Evolutionary conservation across 2,113 vertebrate genomes (phyloP).

Genomic region (Cyanoramphus novaezelandiae): DNA sequence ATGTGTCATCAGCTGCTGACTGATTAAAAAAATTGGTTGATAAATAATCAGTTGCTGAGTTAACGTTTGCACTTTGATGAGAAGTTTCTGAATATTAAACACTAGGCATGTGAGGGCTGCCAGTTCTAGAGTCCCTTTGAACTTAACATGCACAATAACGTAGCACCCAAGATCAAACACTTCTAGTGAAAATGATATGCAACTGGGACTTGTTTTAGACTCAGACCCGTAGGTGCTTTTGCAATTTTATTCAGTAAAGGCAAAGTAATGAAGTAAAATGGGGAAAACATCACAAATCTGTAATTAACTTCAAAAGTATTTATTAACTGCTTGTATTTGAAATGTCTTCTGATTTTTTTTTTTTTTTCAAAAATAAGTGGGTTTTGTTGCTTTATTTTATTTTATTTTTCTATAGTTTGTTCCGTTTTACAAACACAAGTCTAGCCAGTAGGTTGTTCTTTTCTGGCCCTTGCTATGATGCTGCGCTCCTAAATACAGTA

Average conservation of each 20-base stretch:
- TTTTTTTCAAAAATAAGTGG: not conserved
- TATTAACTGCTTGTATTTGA: not conserved
- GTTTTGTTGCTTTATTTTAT: not conserved
- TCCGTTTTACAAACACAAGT: not conserved
- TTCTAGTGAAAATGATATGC: not conserved
- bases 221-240: not conserved
- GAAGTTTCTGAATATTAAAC: conserved; percentile 4
- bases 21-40: not conserved
- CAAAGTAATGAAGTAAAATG: not conserved
- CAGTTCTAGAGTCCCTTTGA: conserved; percentile 17
- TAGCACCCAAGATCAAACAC: not conserved
- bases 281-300: not conserved
- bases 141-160: not conserved
- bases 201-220: not conserved
- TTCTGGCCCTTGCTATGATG: not conserved
- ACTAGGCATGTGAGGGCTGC: not conserved
- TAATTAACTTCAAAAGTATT: not conserved
- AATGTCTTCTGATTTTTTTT: not conserved
- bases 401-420: not conserved
- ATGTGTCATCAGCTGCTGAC: not conserved
- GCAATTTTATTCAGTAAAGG: not conserved
- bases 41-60: conserved; percentile 19
- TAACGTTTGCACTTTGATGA: conserved; percentile 18
- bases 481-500: not conserved
- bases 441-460: not conserved